Evolutionary conservation across 2,888 invertebrate genomes (phyloP).

Genomic region (Chrysina gloriosa): DNA sequence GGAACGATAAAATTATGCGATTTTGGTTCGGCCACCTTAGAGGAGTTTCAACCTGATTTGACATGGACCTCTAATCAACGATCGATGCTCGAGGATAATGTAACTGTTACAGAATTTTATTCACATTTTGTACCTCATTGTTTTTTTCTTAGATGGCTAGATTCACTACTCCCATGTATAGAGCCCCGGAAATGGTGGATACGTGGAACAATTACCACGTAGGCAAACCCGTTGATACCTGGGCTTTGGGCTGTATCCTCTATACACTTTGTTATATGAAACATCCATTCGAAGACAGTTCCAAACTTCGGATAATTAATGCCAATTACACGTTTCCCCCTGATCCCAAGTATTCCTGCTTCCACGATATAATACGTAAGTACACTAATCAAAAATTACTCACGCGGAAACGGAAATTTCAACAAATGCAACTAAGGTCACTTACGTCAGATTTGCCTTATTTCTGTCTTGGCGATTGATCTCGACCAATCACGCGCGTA

Average conservation of each 20-base stretch:
- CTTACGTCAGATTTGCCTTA: no score
- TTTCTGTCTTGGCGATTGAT: no score
- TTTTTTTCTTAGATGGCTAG: slow-evolving; percentile 73
- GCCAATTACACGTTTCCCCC: slow-evolving; percentile 91
- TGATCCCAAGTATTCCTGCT: slow-evolving; percentile 84
- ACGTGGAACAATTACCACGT: slow-evolving; percentile 97
- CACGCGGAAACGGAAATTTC: background rate
- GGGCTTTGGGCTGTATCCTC: slow-evolving; percentile 97
- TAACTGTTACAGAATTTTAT: slow-evolving; percentile 61
- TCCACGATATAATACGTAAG: slow-evolving; percentile 91
- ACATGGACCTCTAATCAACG: slow-evolving; percentile 94
- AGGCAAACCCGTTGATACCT: slow-evolving; percentile 90
- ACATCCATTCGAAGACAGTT: slow-evolving; percentile 97
- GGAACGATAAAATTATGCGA: slow-evolving; percentile 95
- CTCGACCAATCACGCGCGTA: no score
- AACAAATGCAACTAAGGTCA: no score
- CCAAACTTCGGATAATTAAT: slow-evolving; percentile 95
- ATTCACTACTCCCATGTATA: slow-evolving; percentile 93
- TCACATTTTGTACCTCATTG: slow-evolving; percentile 1
- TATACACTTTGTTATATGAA: slow-evolving; percentile 92
- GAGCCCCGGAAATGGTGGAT: slow-evolving; percentile 98
- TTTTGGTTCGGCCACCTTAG: slow-evolving; percentile 94
- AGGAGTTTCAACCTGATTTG: slow-evolving; percentile 83
- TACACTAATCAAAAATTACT: slow-evolving; percentile 48
- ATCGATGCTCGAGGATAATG: slow-evolving; percentile 93